Evolutionary conservation across 2,797 vertebrate species (phyloP), one percentile per base, ranked within the genome.

Genomic region (Crenuchus spilurus): DNA sequence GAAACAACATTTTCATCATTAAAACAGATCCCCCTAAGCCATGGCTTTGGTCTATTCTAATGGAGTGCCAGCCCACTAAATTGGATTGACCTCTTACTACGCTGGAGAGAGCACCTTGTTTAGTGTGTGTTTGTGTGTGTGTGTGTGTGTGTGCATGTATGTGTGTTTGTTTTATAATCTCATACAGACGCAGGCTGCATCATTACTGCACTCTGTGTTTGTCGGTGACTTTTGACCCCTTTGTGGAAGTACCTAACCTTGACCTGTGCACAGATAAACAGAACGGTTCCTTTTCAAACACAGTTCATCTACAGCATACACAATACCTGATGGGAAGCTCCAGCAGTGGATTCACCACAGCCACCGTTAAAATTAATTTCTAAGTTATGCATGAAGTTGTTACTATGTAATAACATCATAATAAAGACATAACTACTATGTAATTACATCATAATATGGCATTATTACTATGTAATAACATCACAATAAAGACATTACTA

Each of bases 1-100:
- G 82, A 83, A 90, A 84, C 83, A 85, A 86, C 75, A 63, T 92
- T 94, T 93, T 94, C 94, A 94, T 95, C 95, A 96, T 95, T 96
- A 94, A 94, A 94, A 92, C 90, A 67, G 63, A 77, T 84, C 93
- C 95, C 94, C 95, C 84, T 87, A 92, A 94, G 94, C 95, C 85
- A 95, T 87, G 92, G 91, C 92, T 93, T 94, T 94, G 95, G 94
- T 94, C 94, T 94, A 96, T 95, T 96, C 94, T 96, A 96, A 97
- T 96, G 94, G 93, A 92, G 92, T 92, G 92, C 85, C 90, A 85
- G 91, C 93, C 95, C 92, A 94, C 93, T 89, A 96, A 94, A 96
- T 95, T 95, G 94, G 93, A 94, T 92, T 94, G 93, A 91, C 94
- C 95, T 97, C 95, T 95, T 93, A 92, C 81, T 84, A 83, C 83